Evolutionary conservation across 2,113 vertebrate genomes (phyloP).

Genomic region (Callorhinus ursinus): DNA sequence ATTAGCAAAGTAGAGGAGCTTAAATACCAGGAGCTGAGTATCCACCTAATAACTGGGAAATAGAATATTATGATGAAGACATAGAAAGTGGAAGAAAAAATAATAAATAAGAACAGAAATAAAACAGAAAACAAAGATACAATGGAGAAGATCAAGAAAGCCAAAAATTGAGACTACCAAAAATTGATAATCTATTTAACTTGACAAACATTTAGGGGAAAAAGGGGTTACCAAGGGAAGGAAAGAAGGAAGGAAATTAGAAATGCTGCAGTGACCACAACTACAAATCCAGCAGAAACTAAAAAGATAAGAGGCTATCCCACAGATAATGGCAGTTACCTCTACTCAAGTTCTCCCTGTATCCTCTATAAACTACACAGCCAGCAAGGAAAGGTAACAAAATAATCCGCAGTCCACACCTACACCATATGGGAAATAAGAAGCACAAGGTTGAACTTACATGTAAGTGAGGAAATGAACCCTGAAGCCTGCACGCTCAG

Average conservation of each 20-base stretch:
- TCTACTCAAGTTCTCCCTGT: no score
- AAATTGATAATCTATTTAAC: neutral
- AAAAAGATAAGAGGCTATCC: neutral
- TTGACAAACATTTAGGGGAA: neutral
- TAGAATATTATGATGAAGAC: neutral
- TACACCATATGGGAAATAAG: neutral
- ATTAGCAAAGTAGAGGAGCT: neutral
- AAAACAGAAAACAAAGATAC: neutral
- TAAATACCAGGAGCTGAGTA: neutral
- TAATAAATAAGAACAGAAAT: neutral
- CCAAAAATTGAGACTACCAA: neutral
- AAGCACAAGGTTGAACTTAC: neutral
- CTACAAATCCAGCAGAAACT: neutral
- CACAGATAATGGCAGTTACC: rapidly evolving
- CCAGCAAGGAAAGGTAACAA: neutral
- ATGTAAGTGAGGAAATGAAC: neutral
- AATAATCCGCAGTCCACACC: rapidly evolving
- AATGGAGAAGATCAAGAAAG: neutral
- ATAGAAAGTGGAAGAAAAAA: neutral
- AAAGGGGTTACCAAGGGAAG: no score
- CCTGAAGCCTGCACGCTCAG: neutral
- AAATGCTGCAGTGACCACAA: neutral
- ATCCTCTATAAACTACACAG: rapidly evolving
- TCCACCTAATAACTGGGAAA: neutral
- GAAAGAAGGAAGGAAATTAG: neutral